phyloP scores from a whole-genome alignment of 2,888 invertebrate genomes.

The Xestia ashworthii region DNA sequence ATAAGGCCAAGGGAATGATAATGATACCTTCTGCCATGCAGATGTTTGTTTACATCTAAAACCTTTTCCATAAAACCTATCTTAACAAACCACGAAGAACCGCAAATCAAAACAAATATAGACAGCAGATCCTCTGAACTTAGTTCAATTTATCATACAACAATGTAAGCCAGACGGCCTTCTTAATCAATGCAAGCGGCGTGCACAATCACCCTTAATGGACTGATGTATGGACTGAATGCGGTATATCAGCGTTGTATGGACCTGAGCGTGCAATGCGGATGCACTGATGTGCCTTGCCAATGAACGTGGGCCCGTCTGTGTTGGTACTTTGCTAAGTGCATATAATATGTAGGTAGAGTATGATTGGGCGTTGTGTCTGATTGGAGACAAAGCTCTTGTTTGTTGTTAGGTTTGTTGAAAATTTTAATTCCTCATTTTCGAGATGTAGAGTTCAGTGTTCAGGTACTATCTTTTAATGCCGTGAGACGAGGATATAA shows the following conservation, averaged over 20 bases:
- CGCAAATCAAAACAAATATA: constrained; percentile 43
- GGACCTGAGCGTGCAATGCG: constrained; percentile 73
- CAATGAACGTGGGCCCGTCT: constrained; percentile 80
- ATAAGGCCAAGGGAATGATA: no score
- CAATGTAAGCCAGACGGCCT: constrained; percentile 76
- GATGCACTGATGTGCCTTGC: constrained; percentile 82
- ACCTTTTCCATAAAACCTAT: not conserved
- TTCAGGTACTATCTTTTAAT: not conserved
- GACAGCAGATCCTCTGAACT: constrained; percentile 40
- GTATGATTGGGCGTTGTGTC: constrained; percentile 11
- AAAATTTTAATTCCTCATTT: not conserved
- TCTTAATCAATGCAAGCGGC: constrained; percentile 85
- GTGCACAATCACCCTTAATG: constrained; percentile 86
- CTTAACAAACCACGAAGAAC: constrained; percentile 6
- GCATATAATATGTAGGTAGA: constrained; percentile 1
- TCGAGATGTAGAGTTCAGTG: not conserved
- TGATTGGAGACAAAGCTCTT: constrained; percentile 9
- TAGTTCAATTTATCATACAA: constrained; percentile 68
- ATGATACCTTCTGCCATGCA: not conserved
- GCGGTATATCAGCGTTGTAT: constrained; percentile 66
- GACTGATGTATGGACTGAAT: constrained; percentile 81
- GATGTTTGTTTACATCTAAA: not conserved
- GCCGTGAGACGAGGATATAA: not conserved
- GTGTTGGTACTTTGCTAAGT: constrained; percentile 28
- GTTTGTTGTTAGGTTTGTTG: not conserved